Evolutionary conservation across 1,140 invertebrate genomes (phyloP), one percentile per base, ranked within the genome.

Genomic region (Frieseomelitta varia): DNA sequence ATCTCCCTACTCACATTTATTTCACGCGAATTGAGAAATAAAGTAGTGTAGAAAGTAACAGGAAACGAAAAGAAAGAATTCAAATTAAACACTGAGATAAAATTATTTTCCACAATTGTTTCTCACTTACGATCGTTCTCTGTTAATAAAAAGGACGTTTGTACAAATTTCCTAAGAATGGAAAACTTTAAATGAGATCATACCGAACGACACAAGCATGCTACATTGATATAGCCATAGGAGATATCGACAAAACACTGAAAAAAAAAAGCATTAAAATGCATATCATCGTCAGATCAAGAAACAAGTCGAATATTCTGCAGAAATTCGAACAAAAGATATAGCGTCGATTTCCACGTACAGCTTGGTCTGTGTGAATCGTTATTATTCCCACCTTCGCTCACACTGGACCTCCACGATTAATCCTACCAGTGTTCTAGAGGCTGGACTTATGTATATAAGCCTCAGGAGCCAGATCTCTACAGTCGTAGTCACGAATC

Each of bases 381-480:
- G 67, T 27, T 65, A 24, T 19, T 34, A 10, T 77, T 81, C 68
- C 88, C 80, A 88, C 84, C 30, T 75, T 73, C 24, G 53, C 0
- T 47, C 68, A 55, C 24, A 19, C 58, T 65, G 30, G 24, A 14
- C 19, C 27, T 72, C 21, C 2, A 17, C 68, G 55, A 65, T 65
- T 72, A n/a, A 82, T 85, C 79, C 84, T 85, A 73, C 81, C 69
- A 79, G 39, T 47, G 39, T 47, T 47, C 68, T 47, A 21, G 55
- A n/a, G 53, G 30, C 73, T 73, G 69, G 55, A 11, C 39, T 47
- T 47, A 47, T 4, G 63, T 89, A 88, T 86, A 88, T 89, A 88
- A 88, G 65, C 19, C 56, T 47, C 69, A 56, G 30, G 34, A 17
- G 58, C 56, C 63, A 39, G 21, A 67, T 65, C 65, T 68, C 47